These are phyloP conservation scores for Peromyscus californicus DNA, from an alignment of 2,113 vertebrate species.

Conservation along the genomic window DNA sequence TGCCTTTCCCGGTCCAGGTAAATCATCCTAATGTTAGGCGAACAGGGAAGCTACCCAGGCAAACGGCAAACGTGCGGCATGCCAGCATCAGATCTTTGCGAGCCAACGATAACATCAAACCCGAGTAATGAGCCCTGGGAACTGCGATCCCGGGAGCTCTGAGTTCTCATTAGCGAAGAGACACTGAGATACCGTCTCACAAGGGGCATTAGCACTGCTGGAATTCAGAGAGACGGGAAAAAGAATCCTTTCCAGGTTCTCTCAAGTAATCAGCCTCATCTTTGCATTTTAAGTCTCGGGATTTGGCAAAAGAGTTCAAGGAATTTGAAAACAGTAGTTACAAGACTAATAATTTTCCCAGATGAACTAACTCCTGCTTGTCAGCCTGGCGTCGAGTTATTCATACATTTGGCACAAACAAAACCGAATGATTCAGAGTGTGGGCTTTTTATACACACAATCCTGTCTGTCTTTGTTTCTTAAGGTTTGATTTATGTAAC, in stretches of 20 bases:
- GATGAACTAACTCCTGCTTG: constrained; percentile 35
- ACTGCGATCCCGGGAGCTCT: background rate
- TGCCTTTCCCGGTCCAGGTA: background rate
- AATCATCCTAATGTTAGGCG: background rate
- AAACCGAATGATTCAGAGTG: background rate
- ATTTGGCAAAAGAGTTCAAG: background rate
- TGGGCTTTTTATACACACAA: background rate
- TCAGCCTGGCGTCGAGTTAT: background rate
- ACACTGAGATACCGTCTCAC: background rate
- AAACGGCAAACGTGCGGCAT: background rate
- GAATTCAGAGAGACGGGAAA: background rate
- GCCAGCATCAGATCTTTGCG: background rate
- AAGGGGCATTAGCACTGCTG: background rate
- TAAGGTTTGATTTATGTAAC: background rate
- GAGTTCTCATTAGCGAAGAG: constrained; percentile 49
- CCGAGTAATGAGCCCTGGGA: constrained; percentile 41
- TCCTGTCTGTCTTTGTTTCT: background rate
- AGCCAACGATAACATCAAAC: constrained; percentile 38
- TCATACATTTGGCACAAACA: background rate
- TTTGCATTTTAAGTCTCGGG: constrained; percentile 33
- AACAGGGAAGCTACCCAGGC: background rate
- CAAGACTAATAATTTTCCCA: constrained; percentile 18
- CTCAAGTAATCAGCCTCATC: constrained; percentile 4
- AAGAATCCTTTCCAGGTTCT: constrained; percentile 11
- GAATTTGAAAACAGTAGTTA: background rate